These are phyloP conservation scores for Megaceryle torquata DNA, from an alignment of 2,113 vertebrate genomes.

Conservation along the genomic window DNA sequence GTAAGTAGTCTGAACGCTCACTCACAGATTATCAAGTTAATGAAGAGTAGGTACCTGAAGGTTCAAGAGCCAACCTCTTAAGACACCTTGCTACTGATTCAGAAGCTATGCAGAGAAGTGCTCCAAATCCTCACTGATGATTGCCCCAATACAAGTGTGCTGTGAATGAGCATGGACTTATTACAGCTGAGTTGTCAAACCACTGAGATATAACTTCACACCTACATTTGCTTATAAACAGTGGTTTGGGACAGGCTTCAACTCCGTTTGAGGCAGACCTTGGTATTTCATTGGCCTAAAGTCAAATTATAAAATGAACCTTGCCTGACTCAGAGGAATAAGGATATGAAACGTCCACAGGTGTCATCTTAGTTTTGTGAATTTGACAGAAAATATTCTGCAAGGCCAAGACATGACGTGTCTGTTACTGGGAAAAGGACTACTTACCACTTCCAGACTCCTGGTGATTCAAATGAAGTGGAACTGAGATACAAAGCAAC, in stretches of 20 bases:
- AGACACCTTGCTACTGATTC: neutral
- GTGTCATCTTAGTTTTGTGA: neutral
- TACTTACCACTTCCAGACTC: neutral
- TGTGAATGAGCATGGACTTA: neutral
- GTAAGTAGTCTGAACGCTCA: neutral
- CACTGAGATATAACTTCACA: neutral
- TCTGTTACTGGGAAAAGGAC: neutral
- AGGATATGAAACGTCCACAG: neutral
- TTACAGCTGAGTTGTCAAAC: neutral
- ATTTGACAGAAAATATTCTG: neutral
- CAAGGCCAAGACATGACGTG: neutral
- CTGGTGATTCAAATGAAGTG: neutral
- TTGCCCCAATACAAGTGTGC: neutral
- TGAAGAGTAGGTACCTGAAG: neutral
- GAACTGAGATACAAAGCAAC: neutral
- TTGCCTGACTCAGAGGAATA: neutral
- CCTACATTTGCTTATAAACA: neutral
- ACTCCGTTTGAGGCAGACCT: neutral
- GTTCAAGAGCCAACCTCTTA: neutral
- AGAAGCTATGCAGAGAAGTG: neutral
- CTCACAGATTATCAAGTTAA: neutral
- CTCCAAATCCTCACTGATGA: neutral
- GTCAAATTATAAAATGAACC: neutral
- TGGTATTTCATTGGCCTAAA: neutral
- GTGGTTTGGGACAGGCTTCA: neutral